Percentiles rank a stretch among this genome's conserved stretches.
Conservation (phyloP, 2,113 vertebrate species). For the Notechis scutatus region DNA sequence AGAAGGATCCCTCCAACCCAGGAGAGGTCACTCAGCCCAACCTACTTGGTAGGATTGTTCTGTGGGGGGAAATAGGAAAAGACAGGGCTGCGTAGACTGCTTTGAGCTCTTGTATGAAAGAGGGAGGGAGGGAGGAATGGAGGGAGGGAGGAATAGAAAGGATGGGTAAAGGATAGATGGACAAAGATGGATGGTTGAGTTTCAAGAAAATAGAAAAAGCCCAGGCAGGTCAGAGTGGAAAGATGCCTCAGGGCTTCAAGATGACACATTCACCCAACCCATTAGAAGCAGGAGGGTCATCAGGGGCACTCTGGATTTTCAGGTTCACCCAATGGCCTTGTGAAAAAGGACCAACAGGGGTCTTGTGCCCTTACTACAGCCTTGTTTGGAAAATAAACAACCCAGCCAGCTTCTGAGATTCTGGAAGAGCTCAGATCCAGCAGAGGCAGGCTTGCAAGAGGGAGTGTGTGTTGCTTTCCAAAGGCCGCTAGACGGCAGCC, state of each 20-base stretch:
- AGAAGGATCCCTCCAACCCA: neutral
- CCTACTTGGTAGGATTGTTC: too few relatives aligned
- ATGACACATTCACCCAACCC: neutral
- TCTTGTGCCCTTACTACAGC: neutral
- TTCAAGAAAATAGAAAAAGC: neutral
- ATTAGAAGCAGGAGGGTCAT: neutral
- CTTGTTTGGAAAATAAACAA: neutral
- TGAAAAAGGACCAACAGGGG: neutral
- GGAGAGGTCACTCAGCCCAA: neutral
- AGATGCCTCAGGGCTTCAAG: neutral
- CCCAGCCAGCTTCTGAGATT: neutral
- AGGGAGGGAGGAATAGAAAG: too few relatives aligned
- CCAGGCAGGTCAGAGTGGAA: neutral
- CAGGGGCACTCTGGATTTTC: neutral
- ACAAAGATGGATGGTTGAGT: neutral
- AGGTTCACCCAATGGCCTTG: neutral
- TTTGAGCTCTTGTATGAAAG: too few relatives aligned
- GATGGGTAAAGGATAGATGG: too few relatives aligned
- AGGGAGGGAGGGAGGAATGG: too few relatives aligned
- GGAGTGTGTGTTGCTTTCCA: neutral
- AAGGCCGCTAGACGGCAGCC: neutral
- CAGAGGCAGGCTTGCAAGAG: neutral
- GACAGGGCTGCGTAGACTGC: too few relatives aligned
- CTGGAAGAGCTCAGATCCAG: neutral
- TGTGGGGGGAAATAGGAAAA: too few relatives aligned